Evolutionary conservation across 2,113 vertebrate species (phyloP).

Genomic region (Himantopus leucocephalus): DNA sequence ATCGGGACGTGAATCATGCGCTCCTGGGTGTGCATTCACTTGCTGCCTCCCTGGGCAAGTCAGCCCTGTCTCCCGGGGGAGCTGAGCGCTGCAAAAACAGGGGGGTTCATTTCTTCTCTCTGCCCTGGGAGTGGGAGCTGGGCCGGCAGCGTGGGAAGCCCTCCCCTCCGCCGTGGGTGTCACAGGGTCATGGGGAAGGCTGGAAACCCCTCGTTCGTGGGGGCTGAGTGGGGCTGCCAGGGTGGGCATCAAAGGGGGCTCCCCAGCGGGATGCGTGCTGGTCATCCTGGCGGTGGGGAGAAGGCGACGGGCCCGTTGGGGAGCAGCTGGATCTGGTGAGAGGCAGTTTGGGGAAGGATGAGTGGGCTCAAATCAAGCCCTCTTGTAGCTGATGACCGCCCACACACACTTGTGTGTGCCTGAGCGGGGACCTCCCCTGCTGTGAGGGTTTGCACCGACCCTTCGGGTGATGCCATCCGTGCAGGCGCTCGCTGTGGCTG

Average conservation of each 20-base stretch:
- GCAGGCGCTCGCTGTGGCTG: not conserved
- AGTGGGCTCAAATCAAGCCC: not conserved
- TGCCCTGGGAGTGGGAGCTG: rapidly evolving
- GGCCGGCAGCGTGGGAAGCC: rapidly evolving
- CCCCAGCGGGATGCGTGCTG: not conserved
- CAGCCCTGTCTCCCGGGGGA: not conserved
- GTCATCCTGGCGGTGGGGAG: not conserved
- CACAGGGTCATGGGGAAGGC: not conserved
- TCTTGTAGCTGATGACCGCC: not conserved
- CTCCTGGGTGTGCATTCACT: rapidly evolving
- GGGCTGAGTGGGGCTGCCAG: not conserved
- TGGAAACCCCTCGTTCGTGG: not conserved
- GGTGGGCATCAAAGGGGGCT: not conserved
- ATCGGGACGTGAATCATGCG: rapidly evolving
- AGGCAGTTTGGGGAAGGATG: not conserved
- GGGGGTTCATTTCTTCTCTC: rapidly evolving
- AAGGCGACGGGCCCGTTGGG: not conserved
- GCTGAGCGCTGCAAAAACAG: rapidly evolving
- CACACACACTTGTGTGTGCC: rapidly evolving
- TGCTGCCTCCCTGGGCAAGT: rapidly evolving
- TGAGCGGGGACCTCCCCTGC: not conserved
- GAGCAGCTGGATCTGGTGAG: rapidly evolving
- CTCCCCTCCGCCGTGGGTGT: rapidly evolving
- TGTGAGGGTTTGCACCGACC: not conserved
- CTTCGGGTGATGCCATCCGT: rapidly evolving